Percentiles rank a stretch among this genome's conserved stretches.
Conservation (phyloP, 1,140 invertebrate genomes). For the Philopotamus ludificatus region DNA sequence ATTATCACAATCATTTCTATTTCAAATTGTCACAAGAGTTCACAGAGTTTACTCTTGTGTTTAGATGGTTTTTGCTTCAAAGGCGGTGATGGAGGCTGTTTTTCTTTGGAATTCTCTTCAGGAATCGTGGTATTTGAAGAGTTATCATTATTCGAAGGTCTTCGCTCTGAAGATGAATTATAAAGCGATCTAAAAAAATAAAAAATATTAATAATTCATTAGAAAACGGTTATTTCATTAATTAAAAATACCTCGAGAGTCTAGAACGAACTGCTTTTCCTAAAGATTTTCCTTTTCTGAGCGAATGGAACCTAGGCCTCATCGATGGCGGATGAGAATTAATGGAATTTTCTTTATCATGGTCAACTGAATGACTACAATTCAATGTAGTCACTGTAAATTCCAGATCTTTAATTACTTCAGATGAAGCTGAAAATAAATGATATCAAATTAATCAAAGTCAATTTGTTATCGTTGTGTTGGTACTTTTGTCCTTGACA, state of each 20-base stretch:
- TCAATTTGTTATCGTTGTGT: neutral
- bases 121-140: conserved; percentile 34
- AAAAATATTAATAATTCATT: neutral
- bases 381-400: conserved; percentile 81
- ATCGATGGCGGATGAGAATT: conserved; percentile 51
- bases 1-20: conserved; percentile 40
- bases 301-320: conserved; percentile 56
- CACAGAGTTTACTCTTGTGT: conserved; percentile 41
- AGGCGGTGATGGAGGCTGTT: conserved; percentile 14
- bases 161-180: conserved; percentile 35
- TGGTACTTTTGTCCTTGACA: too few species aligned
- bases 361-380: conserved; percentile 55
- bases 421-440: conserved; percentile 56
- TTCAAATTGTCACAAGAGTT: conserved; percentile 42
- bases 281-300: conserved; percentile 56
- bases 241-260: conserved; percentile 47
- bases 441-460: conserved; percentile 17
- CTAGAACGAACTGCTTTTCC: conserved; percentile 48
- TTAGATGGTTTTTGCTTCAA: conserved; percentile 35
- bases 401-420: conserved; percentile 79
- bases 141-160: conserved; percentile 36
- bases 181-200: conserved; percentile 35
- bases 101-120: conserved; percentile 37
- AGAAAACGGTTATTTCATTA: neutral
- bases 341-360: conserved; percentile 48